Evolutionary conservation across 2,888 invertebrate species (phyloP).

Genomic region (Eristalis intricaria): DNA sequence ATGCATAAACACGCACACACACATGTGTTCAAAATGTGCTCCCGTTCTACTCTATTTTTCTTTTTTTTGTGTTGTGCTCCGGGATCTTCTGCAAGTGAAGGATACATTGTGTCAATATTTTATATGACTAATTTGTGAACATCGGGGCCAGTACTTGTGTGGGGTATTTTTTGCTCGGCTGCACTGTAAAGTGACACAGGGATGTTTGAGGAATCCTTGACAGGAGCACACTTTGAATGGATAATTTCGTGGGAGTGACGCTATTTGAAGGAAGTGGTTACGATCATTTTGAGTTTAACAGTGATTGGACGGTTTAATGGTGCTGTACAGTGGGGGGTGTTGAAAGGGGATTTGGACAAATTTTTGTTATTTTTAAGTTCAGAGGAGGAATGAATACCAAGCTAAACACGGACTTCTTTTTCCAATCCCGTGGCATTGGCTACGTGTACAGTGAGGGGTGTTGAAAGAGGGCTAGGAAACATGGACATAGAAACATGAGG

Average conservation of each 20-base stretch:
- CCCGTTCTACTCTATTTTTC: background rate
- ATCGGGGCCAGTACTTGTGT: background rate
- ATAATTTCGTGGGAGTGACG: background rate
- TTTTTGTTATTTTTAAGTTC: too few species aligned
- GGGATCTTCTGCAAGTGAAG: background rate
- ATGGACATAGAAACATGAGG: too few species aligned
- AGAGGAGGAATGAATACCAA: too few species aligned
- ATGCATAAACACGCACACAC: background rate
- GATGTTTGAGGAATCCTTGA: background rate
- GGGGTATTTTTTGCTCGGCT: conserved; percentile 41
- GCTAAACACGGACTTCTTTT: too few species aligned
- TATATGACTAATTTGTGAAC: conserved; percentile 45
- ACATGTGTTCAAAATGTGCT: background rate
- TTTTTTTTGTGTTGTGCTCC: background rate
- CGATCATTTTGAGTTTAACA: background rate
- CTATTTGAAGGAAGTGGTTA: background rate
- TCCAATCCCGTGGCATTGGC: too few species aligned
- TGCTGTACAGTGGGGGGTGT: background rate
- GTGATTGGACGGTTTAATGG: background rate
- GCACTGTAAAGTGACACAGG: conserved; percentile 30
- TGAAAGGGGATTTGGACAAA: background rate
- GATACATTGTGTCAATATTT: conserved; percentile 40
- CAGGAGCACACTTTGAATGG: background rate
- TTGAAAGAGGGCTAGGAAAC: too few species aligned
- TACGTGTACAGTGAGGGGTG: too few species aligned